phyloP scores from a whole-genome alignment of 1,140 invertebrate genomes.

The Lithobius niger region DNA sequence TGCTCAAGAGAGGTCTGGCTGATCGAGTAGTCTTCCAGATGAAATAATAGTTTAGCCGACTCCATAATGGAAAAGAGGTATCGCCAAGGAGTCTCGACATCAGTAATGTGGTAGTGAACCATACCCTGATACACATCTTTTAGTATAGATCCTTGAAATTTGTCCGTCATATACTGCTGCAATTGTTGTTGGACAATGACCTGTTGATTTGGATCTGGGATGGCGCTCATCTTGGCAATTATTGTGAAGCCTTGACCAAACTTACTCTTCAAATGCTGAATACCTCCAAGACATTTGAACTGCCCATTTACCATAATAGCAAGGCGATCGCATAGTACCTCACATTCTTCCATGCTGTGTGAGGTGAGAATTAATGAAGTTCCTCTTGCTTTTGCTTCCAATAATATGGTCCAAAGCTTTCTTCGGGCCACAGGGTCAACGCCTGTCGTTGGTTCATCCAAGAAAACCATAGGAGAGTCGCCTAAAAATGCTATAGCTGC shows the following conservation, averaged over 20 bases:
- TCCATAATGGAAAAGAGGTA: conserved; percentile 32
- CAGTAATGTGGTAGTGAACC: conserved; percentile 54
- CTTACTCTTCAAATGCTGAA: no score
- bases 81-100: conserved; percentile 23
- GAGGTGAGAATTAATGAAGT: conserved; percentile 15
- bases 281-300: no score
- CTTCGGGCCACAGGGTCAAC: conserved; percentile 40
- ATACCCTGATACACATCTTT: conserved; percentile 60
- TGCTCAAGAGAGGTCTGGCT: conserved; percentile 40
- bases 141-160: conserved; percentile 28
- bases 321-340: no score
- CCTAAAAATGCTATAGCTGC: conserved; percentile 36
- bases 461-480: conserved; percentile 30
- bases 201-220: no score
- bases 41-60: conserved; percentile 22
- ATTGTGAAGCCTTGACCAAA: no score
- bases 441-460: conserved; percentile 42
- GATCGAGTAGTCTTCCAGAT: conserved; percentile 38
- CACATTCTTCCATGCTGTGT: no score
- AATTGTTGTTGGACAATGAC: no score
- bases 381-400: conserved; percentile 9
- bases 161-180: no score
- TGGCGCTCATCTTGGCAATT: no score
- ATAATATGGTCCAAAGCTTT: conserved; percentile 32
- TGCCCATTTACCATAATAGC: no score